Evolutionary conservation across 2,888 invertebrate species (phyloP).

Genomic region (Calameuta filiformis): DNA sequence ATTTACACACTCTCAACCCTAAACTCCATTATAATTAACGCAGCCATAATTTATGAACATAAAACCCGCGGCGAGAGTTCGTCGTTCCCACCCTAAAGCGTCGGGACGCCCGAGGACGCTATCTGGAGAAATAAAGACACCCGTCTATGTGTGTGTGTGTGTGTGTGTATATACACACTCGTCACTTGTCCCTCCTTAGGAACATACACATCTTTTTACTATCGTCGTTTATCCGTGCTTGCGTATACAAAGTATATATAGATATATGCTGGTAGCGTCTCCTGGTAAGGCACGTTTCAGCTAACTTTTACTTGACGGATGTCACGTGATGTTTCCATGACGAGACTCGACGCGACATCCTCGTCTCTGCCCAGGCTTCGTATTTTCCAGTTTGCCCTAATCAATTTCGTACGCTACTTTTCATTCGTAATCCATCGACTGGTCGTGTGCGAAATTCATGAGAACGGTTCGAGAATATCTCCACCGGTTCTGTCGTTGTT

Average conservation of each 20-base stretch:
- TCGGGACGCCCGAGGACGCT: background rate
- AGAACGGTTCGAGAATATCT: no score
- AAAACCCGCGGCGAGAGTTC: constrained; percentile 23
- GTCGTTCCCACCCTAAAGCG: background rate
- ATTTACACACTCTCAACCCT: constrained; percentile 40
- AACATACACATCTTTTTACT: background rate
- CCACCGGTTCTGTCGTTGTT: no score
- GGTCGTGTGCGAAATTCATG: no score
- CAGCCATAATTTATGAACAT: constrained; percentile 50
- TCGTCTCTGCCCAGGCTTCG: background rate
- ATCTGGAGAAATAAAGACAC: background rate
- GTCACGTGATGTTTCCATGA: background rate
- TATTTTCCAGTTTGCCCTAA: no score
- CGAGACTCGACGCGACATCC: background rate
- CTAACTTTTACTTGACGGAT: background rate
- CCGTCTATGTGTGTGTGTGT: background rate
- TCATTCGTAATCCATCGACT: no score
- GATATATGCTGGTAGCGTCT: no score
- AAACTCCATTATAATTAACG: constrained; percentile 52
- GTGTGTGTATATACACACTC: background rate
- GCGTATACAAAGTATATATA: background rate
- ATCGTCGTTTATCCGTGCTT: background rate
- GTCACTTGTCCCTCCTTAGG: background rate
- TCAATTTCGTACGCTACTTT: no score
- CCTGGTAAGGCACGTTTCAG: background rate